Evolutionary conservation across 2,113 vertebrate species (phyloP).

Genomic region (Gallinago jamesoni): DNA sequence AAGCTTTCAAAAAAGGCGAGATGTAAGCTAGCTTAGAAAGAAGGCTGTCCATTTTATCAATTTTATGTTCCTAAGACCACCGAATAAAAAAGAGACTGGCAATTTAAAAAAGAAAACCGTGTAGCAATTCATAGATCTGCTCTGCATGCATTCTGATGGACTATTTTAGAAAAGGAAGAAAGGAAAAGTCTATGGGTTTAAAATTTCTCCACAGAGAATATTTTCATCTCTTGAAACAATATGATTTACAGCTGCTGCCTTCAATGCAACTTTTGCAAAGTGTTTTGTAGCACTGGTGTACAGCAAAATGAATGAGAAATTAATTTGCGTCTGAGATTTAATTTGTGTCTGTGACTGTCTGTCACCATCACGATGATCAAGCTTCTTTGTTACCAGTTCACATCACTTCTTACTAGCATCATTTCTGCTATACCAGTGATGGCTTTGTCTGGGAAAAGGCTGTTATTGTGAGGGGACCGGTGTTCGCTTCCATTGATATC

Average conservation of each 20-base stretch:
- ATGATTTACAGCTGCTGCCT: constrained; percentile 41
- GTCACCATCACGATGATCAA: background rate
- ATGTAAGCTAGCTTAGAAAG: constrained; percentile 27
- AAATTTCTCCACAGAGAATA: constrained; percentile 39
- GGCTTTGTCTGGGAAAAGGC: background rate
- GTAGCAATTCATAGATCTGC: constrained; percentile 6
- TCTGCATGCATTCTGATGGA: constrained; percentile 12
- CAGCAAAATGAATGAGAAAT: constrained; percentile 29
- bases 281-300: background rate
- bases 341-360: constrained; percentile 13
- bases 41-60: constrained; percentile 38
- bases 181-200: constrained; percentile 30
- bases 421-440: background rate
- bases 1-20: constrained; percentile 60
- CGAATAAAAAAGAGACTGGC: background rate
- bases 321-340: background rate
- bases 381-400: constrained; percentile 27
- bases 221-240: constrained; percentile 56
- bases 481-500: background rate
- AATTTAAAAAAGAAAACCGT: constrained; percentile 31
- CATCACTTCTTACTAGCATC: constrained; percentile 9
- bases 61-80: constrained; percentile 11
- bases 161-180: background rate
- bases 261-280: background rate
- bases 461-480: background rate